A percentile compares a stretch with the other conserved stretches of the same genome.
phyloP scores from a whole-genome alignment of 2,888 invertebrate genomes.

The Formica aserva region DNA sequence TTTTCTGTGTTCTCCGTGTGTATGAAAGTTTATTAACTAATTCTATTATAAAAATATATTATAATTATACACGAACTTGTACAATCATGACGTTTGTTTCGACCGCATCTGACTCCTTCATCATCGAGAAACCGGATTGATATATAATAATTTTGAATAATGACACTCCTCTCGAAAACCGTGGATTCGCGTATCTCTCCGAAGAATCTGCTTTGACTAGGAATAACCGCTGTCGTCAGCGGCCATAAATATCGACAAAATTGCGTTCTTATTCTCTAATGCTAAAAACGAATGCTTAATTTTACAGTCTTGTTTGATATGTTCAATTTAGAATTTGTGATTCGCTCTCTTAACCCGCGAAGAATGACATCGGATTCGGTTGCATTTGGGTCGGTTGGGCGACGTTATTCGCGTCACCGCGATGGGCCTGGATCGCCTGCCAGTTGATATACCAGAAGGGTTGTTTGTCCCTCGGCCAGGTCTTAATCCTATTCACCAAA shows the following conservation, averaged over 20 bases:
- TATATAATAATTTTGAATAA: not conserved
- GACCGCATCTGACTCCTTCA: not conserved
- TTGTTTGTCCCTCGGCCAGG: constrained; percentile 89
- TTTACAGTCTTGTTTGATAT: constrained; percentile 44
- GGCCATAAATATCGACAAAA: not conserved
- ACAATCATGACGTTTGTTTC: not conserved
- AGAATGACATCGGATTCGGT: constrained; percentile 44
- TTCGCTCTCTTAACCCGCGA: constrained; percentile 52
- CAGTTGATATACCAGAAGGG: constrained; percentile 92
- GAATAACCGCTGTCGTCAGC: constrained; percentile 33
- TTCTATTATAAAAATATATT: not conserved
- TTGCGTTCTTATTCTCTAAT: not conserved
- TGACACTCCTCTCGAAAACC: not conserved
- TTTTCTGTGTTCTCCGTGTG: not conserved
- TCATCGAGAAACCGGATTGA: constrained; percentile 12
- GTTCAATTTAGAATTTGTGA: not conserved
- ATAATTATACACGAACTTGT: not conserved
- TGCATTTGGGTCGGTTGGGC: constrained; percentile 26
- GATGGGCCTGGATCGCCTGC: constrained; percentile 88
- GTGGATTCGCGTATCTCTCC: not conserved
- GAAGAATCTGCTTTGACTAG: constrained; percentile 32
- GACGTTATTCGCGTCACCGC: constrained; percentile 73
- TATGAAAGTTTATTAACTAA: constrained; percentile 1
- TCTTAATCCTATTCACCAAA: constrained; percentile 88
- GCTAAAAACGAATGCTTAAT: constrained; percentile 23